phyloP scores from a whole-genome alignment of 2,888 invertebrate species.

The Diplazon laetatorius region DNA sequence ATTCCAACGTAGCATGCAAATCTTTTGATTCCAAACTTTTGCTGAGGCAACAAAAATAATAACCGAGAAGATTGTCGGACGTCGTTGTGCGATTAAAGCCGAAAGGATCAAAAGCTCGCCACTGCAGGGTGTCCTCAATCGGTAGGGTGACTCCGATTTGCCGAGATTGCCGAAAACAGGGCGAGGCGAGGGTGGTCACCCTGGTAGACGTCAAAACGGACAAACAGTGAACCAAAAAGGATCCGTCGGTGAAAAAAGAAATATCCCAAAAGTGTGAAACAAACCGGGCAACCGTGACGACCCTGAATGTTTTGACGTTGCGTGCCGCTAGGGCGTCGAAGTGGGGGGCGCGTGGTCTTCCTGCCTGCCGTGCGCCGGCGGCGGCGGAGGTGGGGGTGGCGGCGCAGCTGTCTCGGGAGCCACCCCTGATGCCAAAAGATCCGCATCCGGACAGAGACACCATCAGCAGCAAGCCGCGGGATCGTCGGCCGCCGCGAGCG shows the following conservation, averaged over 20 bases:
- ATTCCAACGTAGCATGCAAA: background rate
- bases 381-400: slow-evolving; percentile 82
- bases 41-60: background rate
- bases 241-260: background rate
- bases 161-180: background rate
- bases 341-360: slow-evolving; percentile 83
- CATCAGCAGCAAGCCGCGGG: slow-evolving; percentile 64
- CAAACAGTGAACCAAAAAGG: slow-evolving; percentile 16
- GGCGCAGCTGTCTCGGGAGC: slow-evolving; percentile 69
- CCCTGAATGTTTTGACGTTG: slow-evolving; percentile 76
- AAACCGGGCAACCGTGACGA: slow-evolving; percentile 58
- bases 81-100: background rate
- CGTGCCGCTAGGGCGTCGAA: slow-evolving; percentile 83
- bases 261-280: slow-evolving; percentile 3
- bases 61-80: too few species aligned
- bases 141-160: too few species aligned
- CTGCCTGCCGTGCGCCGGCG: slow-evolving; percentile 84
- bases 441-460: slow-evolving; percentile 77
- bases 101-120: background rate
- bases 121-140: too few species aligned
- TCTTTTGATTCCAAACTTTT: background rate
- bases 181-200: slow-evolving; percentile 1
- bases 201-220: background rate
- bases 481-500: slow-evolving; percentile 83
- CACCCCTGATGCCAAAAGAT: slow-evolving; percentile 62